Percentiles rank a stretch among this genome's conserved stretches.
Evolutionary conservation across 2,888 invertebrate genomes (phyloP).

Genomic region (Laothoe populi): DNA sequence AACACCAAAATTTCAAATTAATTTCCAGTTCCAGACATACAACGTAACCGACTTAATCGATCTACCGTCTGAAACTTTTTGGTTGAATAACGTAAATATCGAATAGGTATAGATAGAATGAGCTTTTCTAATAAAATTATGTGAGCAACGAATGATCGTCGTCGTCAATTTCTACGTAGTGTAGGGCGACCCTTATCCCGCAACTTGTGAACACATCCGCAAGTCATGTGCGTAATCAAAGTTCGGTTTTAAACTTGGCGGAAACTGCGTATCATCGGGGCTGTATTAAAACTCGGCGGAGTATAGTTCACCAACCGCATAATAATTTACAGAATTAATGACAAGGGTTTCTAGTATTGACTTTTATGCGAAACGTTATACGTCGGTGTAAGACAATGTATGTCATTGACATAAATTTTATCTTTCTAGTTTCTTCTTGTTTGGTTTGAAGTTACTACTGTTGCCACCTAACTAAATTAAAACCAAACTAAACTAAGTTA

Average conservation of each 20-base stretch:
- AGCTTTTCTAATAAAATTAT: too few species aligned
- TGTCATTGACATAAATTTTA: background rate
- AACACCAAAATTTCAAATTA: too few species aligned
- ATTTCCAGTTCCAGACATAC: too few species aligned
- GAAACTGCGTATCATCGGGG: conserved; percentile 35
- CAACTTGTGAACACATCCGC: conserved; percentile 33
- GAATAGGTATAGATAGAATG: too few species aligned
- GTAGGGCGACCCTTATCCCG: background rate
- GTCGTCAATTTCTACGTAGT: too few species aligned
- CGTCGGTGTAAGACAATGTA: background rate
- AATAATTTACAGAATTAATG: conserved; percentile 28
- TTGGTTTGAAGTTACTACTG: too few species aligned
- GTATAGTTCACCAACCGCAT: conserved; percentile 36
- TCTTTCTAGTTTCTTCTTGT: background rate
- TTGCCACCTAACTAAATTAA: too few species aligned
- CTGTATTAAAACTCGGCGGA: conserved; percentile 33
- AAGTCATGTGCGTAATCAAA: conserved; percentile 73
- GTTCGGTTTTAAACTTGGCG: conserved; percentile 52
- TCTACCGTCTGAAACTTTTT: too few species aligned
- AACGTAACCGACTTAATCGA: too few species aligned
- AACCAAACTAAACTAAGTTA: too few species aligned
- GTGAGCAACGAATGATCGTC: too few species aligned
- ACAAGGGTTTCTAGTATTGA: conserved; percentile 7
- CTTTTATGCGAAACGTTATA: background rate
- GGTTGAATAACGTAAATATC: too few species aligned